phyloP scores from a whole-genome alignment of 2,888 invertebrate species.

The Hypsopygia costalis region DNA sequence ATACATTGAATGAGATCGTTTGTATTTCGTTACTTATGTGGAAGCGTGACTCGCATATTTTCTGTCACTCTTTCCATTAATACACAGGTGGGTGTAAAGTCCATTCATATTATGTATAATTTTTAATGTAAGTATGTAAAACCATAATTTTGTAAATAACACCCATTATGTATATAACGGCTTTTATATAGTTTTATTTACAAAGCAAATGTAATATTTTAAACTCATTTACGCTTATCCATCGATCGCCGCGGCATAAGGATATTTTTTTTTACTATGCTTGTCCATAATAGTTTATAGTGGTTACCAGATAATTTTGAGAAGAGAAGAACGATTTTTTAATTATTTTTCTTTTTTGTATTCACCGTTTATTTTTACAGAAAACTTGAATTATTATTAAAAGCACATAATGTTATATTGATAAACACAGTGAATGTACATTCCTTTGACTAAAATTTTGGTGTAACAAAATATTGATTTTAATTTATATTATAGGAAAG shows the following conservation, averaged over 20 bases:
- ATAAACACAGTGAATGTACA: neutral
- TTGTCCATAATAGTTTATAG: neutral
- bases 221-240: neutral
- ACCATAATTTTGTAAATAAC: neutral
- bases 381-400: too few species aligned
- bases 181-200: neutral
- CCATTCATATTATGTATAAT: neutral
- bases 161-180: neutral
- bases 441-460: neutral
- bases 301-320: neutral
- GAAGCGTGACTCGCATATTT: too few species aligned
- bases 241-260: neutral
- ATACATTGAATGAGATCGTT: too few species aligned
- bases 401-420: too few species aligned
- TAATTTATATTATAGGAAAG: neutral
- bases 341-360: too few species aligned
- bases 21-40: too few species aligned
- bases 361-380: too few species aligned
- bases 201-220: constrained; percentile 3
- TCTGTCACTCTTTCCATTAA: too few species aligned
- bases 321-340: too few species aligned
- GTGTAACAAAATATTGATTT: neutral
- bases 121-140: neutral
- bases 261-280: neutral
- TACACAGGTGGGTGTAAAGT: too few species aligned